Percentiles rank a stretch among this genome's conserved stretches.
Evolutionary conservation across 2,797 vertebrate species (phyloP).

Genomic region (Lepidocolaptes lacrymiger): DNA sequence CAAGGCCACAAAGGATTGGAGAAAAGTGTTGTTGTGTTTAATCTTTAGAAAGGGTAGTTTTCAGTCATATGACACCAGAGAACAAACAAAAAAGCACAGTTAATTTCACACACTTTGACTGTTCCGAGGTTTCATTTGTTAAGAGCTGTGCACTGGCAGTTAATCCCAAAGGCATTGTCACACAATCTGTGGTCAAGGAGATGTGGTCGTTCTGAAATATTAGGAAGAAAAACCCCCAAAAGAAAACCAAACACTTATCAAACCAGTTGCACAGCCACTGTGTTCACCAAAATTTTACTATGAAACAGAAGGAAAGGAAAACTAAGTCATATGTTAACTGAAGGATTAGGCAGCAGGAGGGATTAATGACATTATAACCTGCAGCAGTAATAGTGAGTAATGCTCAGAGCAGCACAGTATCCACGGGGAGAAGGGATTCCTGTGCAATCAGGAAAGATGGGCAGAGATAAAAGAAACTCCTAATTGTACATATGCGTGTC

Average conservation of each 20-base stretch:
- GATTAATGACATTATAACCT: conserved; percentile 26
- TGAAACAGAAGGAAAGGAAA: not conserved
- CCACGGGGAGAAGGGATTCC: not conserved
- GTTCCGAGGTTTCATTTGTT: not conserved
- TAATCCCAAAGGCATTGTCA: not conserved
- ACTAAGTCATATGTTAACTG: not conserved
- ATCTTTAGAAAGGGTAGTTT: not conserved
- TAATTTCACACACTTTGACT: conserved; percentile 35
- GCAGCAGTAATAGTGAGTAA: conserved; percentile 7
- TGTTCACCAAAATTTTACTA: not conserved
- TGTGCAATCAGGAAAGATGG: not conserved
- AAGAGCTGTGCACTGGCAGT: not conserved
- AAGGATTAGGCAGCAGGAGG: not conserved
- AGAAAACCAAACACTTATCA: not conserved
- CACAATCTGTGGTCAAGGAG: not conserved
- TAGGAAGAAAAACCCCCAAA: not conserved
- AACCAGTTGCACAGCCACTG: not conserved
- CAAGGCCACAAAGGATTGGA: not conserved
- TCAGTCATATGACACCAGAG: not conserved
- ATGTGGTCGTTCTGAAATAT: not conserved
- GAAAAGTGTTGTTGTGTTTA: not conserved
- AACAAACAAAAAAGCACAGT: conserved; percentile 13
- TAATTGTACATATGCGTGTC: not conserved
- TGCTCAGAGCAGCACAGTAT: not conserved
- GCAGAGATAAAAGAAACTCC: not conserved